These are phyloP conservation scores for Spinibarbus caldwelli DNA, from an alignment of 2,797 vertebrate genomes.

Conservation along the genomic window DNA sequence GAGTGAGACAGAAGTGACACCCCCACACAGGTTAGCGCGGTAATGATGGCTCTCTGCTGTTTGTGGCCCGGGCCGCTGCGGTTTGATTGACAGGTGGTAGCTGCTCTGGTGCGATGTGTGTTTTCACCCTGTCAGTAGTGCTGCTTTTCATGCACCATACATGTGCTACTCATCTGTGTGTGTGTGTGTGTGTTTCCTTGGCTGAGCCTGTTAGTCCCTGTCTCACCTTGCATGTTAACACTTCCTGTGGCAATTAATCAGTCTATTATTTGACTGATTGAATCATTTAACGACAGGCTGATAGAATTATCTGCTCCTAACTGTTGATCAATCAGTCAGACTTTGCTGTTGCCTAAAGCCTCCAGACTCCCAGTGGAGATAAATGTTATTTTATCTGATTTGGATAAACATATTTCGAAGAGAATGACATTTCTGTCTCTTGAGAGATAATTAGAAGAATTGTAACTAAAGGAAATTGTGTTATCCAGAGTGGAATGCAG, in stretches of 20 bases:
- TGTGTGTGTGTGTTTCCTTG: background rate
- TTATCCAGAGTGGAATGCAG: conserved; percentile 6
- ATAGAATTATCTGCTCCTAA: conserved; percentile 53
- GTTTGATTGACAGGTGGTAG: conserved; percentile 58
- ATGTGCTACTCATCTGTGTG: conserved; percentile 54
- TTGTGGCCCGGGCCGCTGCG: conserved; percentile 32
- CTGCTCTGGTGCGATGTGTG: conserved; percentile 37
- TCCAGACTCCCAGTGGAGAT: background rate
- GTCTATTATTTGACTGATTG: conserved; percentile 36
- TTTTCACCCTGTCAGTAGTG: conserved; percentile 50
- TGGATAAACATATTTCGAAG: conserved; percentile 19
- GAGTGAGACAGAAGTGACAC: conserved; percentile 43
- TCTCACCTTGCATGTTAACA: conserved; percentile 37
- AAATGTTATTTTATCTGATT: conserved; percentile 13
- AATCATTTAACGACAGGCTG: conserved; percentile 57
- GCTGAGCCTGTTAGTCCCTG: conserved; percentile 12
- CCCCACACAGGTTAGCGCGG: conserved; percentile 17
- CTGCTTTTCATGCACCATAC: conserved; percentile 42
- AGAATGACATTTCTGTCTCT: conserved; percentile 20
- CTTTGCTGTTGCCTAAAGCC: background rate
- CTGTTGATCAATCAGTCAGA: conserved; percentile 30
- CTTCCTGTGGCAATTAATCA: conserved; percentile 19
- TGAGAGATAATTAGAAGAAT: conserved; percentile 20
- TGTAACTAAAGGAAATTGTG: background rate
- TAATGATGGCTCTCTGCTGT: conserved; percentile 48